These are phyloP conservation scores for Saccostrea echinata DNA, from an alignment of 1,140 invertebrate species.

Conservation along the genomic window DNA sequence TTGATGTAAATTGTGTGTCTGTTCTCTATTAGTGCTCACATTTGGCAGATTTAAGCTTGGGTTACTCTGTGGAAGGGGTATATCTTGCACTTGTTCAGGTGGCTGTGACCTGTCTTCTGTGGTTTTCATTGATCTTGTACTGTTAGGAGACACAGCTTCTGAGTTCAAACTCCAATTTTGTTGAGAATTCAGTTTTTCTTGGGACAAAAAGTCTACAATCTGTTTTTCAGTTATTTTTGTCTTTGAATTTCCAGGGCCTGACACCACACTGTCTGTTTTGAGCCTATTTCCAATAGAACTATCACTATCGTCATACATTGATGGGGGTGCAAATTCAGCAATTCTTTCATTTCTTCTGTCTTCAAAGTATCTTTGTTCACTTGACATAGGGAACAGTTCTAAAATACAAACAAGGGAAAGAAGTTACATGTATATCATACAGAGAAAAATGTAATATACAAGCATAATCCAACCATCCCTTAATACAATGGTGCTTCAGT, in stretches of 20 bases:
- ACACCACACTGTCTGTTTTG: background rate
- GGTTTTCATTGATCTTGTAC: background rate
- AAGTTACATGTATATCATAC: background rate
- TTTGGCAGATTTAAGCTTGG: background rate
- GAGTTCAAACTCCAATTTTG: background rate
- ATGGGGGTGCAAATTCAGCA: slow-evolving; percentile 67
- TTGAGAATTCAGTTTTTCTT: slow-evolving; percentile 1
- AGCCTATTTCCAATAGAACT: background rate
- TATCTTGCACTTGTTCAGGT: slow-evolving; percentile 11
- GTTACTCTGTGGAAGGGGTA: slow-evolving; percentile 1
- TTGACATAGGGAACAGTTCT: slow-evolving; percentile 60
- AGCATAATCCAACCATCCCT: background rate
- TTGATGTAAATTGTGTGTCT: background rate
- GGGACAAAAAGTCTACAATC: background rate
- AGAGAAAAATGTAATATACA: background rate
- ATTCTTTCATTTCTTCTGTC: slow-evolving; percentile 64
- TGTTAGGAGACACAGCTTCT: background rate
- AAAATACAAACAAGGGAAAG: background rate
- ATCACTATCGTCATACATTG: slow-evolving; percentile 59
- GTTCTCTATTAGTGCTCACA: background rate
- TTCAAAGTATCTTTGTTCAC: slow-evolving; percentile 64
- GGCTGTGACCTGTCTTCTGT: background rate
- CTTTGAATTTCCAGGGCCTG: too few relatives aligned
- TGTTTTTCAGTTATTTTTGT: slow-evolving; percentile 2
- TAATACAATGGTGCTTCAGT: too few relatives aligned